Base-by-base conservation (phyloP, 2,888 invertebrate genomes). In the Drosophila lacicola region DNA sequence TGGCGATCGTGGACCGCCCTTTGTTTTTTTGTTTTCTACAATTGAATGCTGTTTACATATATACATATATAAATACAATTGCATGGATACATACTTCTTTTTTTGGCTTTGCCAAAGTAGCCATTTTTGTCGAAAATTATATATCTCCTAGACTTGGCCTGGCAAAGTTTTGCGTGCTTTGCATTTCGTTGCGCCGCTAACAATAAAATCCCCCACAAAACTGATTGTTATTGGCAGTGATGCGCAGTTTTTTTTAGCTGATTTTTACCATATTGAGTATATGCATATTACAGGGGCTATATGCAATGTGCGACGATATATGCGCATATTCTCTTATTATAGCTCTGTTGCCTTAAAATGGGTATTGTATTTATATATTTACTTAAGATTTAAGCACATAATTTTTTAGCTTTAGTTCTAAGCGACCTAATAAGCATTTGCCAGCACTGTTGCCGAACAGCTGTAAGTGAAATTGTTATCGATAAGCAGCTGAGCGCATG, bases 21-120 rank as follows among this genome's bases (percentile, higher is more conserved):
- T 54, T 53, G 42, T 17, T 56, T 81, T 57, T 69, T 88, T 49
- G 84, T 58, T 88, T 90, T 88, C 90, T 91, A 50, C 39, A 50
- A 72, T 60, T 61, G 46, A 45, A 57, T 57, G 37, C 33, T 50
- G 46, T 42, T 53, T 36, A n/a, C 1, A 29, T 37, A 51, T 5
- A 6, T 11, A 8, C 21, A 36, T 41, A 13, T 5, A 9, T 17
- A 4, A 17, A 17, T 17, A 1, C 8, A n/a, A 8, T 21, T 10
- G 25, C 25, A 34, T 8, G 9, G n/a, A 34, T 64, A 63, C 70
- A 75, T 86, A 92, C 92, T 79, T 83, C 83, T 61, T 88, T 90
- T 78, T 90, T 91, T 14, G 92, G 90, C 65, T 90, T 92, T 14
- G 89, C 90, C 72, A 92, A 81, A 25, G 92, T 92, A 44, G 92